Base-by-base conservation (phyloP, 2,113 vertebrate genomes). In the Pseudorhombus dupliciocellatus region DNA sequence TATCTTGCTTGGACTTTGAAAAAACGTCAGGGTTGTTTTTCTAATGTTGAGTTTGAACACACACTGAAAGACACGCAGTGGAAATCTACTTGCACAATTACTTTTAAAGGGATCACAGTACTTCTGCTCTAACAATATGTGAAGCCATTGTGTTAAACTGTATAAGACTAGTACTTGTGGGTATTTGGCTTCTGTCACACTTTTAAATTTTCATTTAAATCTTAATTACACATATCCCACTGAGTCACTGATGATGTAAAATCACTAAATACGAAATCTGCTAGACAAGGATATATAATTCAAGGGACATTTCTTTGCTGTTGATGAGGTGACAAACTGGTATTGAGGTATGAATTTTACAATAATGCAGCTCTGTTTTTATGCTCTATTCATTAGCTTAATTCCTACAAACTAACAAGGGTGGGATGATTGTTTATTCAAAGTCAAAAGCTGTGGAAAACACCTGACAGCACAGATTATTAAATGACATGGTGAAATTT, bases 381-480 rank as follows among this genome's bases (percentile, higher is more conserved):
- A 48, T 53, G 7, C 20, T 22, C 24, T 24, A 30, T 21, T 75
- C 44, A 57, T 67, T 59, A 58, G 46, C 55, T 44, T 20, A 44
- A 61, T 52, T 59, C 46, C 59, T 62, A 40, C 22, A 52, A 22
- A 62, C 25, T 15, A 28, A 79, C 15, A 7, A 15, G 25, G 46
- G 18, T 54, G 40, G 57, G 60, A 72, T 67, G 21, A 68, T 67
- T 24, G 50, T 72, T 50, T 69, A 70, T 68, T 63, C 28, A 50
- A 61, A 44, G 56, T 82, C 31, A 76, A 70, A 79, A 68, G 48
- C 58, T 54, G 57, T 51, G 50, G 62, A 70, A 77, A 66, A 69
- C 52, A 57, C 46, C 70, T 61, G 52, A 62, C 59, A 80, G 51
- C 44, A 28, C 20, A 46, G 28, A 28, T 70, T 76, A 71, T 68